Evolutionary conservation across 1,140 invertebrate genomes (phyloP).

Genomic region (Dinothrombium tinctorium): DNA sequence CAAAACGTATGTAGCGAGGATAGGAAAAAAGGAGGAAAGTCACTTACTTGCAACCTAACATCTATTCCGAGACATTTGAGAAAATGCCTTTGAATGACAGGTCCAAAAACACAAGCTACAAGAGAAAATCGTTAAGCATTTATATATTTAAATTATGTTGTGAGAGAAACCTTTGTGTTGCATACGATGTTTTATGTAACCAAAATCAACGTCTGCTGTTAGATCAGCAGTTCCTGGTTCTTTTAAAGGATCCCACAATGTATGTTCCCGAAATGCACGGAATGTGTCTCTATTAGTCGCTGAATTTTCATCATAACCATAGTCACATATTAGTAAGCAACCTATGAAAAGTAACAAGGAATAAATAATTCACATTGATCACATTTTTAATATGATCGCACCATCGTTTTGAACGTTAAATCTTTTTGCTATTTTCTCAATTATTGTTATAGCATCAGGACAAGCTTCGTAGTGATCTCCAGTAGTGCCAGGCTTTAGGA

Average conservation of each 20-base stretch:
- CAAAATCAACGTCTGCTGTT: constrained; percentile 89
- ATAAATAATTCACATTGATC: too few relatives aligned
- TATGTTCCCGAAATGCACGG: constrained; percentile 58
- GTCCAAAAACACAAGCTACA: constrained; percentile 29
- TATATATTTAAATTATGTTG: background rate
- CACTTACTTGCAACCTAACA: constrained; percentile 40
- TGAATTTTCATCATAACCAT: constrained; percentile 48
- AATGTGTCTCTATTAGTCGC: constrained; percentile 16
- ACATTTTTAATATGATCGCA: too few relatives aligned
- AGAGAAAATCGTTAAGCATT: background rate
- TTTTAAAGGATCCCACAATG: constrained; percentile 52
- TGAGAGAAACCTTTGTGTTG: constrained; percentile 26
- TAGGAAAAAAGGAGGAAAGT: too few relatives aligned
- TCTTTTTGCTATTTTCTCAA: constrained; percentile 42
- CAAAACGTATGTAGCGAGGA: too few relatives aligned
- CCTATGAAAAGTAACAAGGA: constrained; percentile 23
- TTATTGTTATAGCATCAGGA: constrained; percentile 40
- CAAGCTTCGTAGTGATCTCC: constrained; percentile 51
- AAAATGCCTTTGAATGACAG: constrained; percentile 54
- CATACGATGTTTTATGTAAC: constrained; percentile 34
- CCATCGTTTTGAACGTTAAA: constrained; percentile 34
- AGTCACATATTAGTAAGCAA: constrained; percentile 65
- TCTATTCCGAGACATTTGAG: constrained; percentile 52
- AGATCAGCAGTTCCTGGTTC: constrained; percentile 65
- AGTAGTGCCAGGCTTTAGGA: constrained; percentile 16